phyloP scores from a whole-genome alignment of 1,140 invertebrate genomes.

The Carposina sasakii region DNA sequence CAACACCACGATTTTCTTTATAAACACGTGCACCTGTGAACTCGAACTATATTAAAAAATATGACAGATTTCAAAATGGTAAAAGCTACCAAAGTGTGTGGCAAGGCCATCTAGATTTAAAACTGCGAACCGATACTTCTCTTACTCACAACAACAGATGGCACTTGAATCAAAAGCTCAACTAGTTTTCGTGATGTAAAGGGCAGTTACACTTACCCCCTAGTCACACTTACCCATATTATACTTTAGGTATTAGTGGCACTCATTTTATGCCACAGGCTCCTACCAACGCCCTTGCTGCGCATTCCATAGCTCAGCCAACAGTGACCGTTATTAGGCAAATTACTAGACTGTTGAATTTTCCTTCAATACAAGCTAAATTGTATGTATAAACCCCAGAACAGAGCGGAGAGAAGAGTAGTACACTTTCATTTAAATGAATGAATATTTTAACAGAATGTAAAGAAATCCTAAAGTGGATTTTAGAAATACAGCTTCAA shows the following conservation, averaged over 20 bases:
- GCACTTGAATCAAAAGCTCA: not conserved
- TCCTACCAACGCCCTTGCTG: too few relatives aligned
- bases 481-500: too few relatives aligned
- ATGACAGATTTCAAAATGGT: not conserved
- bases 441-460: too few relatives aligned
- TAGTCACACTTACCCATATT: not conserved
- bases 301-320: too few relatives aligned
- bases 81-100: not conserved
- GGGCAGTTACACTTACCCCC: not conserved
- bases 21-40: not conserved
- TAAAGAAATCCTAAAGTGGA: too few relatives aligned
- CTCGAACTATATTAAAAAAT: not conserved
- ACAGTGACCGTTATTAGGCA: too few relatives aligned
- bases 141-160: not conserved
- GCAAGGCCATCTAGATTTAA: not conserved
- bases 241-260: constrained; percentile 1
- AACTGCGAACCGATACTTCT: not conserved
- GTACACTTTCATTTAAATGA: too few relatives aligned
- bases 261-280: too few relatives aligned
- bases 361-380: too few relatives aligned
- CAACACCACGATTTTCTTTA: not conserved
- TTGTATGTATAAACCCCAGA: too few relatives aligned
- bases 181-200: not conserved
- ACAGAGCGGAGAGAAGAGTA: too few relatives aligned
- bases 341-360: too few relatives aligned